phyloP scores from a whole-genome alignment of 2,113 vertebrate genomes.

The Butorides virescens region DNA sequence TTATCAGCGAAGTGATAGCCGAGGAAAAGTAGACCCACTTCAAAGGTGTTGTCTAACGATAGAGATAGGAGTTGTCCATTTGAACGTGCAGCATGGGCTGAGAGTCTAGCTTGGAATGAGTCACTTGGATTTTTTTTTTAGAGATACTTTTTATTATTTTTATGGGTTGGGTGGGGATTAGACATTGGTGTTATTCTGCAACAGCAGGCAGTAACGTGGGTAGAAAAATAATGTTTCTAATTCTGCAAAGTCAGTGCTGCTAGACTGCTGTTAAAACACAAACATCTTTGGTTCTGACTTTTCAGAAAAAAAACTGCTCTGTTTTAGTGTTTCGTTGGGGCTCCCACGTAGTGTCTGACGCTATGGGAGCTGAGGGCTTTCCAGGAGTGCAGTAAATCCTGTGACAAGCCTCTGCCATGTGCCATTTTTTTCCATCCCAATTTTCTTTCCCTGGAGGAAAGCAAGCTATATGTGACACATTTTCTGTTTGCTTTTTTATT shows the following conservation, averaged over 20 bases:
- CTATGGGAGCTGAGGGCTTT: background rate
- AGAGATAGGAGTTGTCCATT: background rate
- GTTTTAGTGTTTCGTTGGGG: background rate
- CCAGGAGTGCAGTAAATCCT: background rate
- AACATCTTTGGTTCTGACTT: background rate
- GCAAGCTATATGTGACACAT: background rate
- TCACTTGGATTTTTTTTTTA: background rate
- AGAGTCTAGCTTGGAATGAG: background rate
- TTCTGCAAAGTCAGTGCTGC: background rate
- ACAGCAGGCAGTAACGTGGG: background rate
- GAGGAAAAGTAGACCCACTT: background rate
- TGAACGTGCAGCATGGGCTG: background rate
- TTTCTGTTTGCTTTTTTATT: background rate
- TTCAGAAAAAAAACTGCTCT: background rate
- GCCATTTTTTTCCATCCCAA: background rate
- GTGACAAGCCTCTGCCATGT: background rate
- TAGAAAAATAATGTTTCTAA: background rate
- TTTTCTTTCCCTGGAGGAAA: background rate
- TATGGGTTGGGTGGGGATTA: background rate
- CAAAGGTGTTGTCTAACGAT: background rate
- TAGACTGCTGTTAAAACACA: background rate
- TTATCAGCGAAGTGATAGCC: background rate
- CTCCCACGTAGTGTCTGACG: background rate
- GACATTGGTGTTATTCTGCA: background rate
- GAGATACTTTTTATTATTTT: background rate